Conservation (phyloP, 2,888 invertebrate genomes). For the Proisotoma minuta region DNA sequence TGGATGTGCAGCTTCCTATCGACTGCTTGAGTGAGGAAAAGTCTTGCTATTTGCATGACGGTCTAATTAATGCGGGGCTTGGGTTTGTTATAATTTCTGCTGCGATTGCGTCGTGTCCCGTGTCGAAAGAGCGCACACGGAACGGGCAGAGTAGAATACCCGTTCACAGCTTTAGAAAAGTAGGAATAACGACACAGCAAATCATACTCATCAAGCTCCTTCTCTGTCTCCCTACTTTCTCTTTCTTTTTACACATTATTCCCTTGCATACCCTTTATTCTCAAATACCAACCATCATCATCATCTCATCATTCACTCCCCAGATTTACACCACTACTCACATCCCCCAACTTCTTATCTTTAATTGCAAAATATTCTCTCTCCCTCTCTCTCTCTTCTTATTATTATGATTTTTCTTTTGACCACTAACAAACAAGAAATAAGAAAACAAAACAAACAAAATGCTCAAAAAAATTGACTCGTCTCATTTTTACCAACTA, state of each 20-base stretch:
- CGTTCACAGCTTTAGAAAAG: slow-evolving; percentile 20
- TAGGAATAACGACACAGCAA: slow-evolving; percentile 44
- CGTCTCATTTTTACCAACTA: no score
- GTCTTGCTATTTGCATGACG: slow-evolving; percentile 48
- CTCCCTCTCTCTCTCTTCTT: no score
- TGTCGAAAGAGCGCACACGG: slow-evolving; percentile 45
- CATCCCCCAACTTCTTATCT: no score
- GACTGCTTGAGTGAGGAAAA: slow-evolving; percentile 45
- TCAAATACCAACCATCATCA: not conserved
- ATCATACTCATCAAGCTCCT: slow-evolving; percentile 39
- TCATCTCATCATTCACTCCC: not conserved
- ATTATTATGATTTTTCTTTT: no score
- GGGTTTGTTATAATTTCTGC: slow-evolving; percentile 44
- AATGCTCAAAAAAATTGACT: no score
- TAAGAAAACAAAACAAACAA: no score
- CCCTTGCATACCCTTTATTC: not conserved
- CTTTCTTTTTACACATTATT: slow-evolving; percentile 2
- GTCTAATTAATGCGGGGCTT: slow-evolving; percentile 48
- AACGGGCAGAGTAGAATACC: slow-evolving; percentile 32
- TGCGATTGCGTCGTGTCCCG: slow-evolving; percentile 48
- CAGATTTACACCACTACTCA: no score
- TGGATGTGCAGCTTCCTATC: slow-evolving; percentile 47
- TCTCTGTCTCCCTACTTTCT: slow-evolving; percentile 3
- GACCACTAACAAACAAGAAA: no score
- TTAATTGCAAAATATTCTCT: no score